Percentiles rank a stretch among this genome's conserved stretches.
These are phyloP conservation scores for Nyctibius grandis DNA, from an alignment of 2,797 vertebrate species.

Conservation along the genomic window DNA sequence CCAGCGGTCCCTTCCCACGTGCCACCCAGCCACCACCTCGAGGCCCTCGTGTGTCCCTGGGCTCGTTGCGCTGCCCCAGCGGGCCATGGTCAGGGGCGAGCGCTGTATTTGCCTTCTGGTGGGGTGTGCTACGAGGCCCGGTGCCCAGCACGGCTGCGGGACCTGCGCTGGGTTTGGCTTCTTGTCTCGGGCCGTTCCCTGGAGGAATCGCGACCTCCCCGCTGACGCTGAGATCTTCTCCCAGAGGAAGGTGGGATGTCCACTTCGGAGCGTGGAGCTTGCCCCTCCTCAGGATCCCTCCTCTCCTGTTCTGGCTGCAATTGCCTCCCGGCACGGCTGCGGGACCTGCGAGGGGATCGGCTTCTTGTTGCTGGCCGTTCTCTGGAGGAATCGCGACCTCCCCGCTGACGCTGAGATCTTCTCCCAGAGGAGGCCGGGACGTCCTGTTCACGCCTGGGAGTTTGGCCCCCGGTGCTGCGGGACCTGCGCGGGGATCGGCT, in stretches of 20 bases:
- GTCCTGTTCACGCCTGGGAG: too few relatives aligned
- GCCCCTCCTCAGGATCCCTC: too few relatives aligned
- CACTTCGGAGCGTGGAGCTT: too few relatives aligned
- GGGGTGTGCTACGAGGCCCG: not conserved
- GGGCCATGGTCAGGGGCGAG: not conserved
- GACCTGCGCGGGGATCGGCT: not conserved
- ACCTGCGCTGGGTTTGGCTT: not conserved
- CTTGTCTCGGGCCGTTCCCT: not conserved
- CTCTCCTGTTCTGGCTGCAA: too few relatives aligned
- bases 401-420: too few relatives aligned
- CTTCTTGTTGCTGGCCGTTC: too few relatives aligned
- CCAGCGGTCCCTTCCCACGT: not conserved
- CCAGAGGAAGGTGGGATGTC: not conserved
- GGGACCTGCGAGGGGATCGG: not conserved
- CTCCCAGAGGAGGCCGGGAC: not conserved
- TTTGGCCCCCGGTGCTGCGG: too few relatives aligned
- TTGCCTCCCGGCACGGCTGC: too few relatives aligned
- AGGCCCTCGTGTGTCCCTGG: not conserved
- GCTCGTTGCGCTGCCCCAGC: not conserved
- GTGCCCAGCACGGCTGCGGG: fast-evolving
- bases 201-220: not conserved
- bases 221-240: not conserved
- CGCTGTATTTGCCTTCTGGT: not conserved
- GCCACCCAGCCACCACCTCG: not conserved
- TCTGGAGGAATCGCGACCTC: too few relatives aligned